A percentile compares a stretch with the other conserved stretches of the same genome.
Conservation (phyloP, 2,113 vertebrate species). For the Falco punctatus region DNA sequence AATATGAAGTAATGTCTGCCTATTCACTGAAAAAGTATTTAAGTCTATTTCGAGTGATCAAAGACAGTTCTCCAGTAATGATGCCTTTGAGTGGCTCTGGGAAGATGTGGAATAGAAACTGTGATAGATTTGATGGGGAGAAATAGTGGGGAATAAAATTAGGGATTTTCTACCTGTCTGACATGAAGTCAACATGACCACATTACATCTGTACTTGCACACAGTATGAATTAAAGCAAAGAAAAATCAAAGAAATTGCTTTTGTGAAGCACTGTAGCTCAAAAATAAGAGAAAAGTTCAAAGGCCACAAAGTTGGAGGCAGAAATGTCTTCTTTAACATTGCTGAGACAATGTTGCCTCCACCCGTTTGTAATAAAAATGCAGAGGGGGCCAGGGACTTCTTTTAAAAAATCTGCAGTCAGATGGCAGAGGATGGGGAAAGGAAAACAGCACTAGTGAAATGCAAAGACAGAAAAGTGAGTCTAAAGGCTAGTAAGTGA, state of each 20-base stretch:
- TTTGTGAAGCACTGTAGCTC: background rate
- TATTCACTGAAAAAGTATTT: conserved; percentile 24
- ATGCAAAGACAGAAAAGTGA: background rate
- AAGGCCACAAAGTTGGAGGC: background rate
- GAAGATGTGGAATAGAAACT: background rate
- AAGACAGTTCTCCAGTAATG: conserved; percentile 6
- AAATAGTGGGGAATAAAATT: background rate
- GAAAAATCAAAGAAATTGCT: background rate
- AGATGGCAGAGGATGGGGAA: background rate
- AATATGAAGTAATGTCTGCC: conserved; percentile 56
- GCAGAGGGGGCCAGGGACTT: background rate
- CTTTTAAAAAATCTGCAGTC: background rate
- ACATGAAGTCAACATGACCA: background rate
- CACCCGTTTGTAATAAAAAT: background rate
- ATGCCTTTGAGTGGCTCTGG: background rate
- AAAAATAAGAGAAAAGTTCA: background rate
- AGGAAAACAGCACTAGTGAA: background rate
- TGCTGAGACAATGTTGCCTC: background rate
- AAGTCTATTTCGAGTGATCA: conserved; percentile 29
- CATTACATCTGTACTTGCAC: background rate
- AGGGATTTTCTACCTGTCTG: background rate
- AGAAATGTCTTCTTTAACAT: background rate
- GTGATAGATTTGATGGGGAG: background rate
- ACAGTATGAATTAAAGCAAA: background rate
- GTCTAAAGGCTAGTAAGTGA: background rate